These are phyloP conservation scores for Prosapia bicincta DNA, from an alignment of 2,888 invertebrate species.

Conservation along the genomic window DNA sequence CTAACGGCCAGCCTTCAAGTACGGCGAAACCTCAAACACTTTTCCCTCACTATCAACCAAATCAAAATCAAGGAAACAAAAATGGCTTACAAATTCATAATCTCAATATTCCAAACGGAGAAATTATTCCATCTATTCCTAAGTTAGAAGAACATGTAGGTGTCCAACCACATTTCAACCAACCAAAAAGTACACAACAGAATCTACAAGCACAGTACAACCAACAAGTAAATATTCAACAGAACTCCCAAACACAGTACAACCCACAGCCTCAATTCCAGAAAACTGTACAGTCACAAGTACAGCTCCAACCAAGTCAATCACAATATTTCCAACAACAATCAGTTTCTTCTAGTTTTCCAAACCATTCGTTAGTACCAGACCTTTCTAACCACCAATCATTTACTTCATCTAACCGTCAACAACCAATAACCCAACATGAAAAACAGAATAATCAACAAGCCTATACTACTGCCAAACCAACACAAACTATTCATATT, in stretches of 20 bases:
- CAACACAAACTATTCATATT: background rate
- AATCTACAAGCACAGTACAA: background rate
- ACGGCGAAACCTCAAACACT: constrained; percentile 45
- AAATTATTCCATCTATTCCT: constrained; percentile 71
- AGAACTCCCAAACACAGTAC: constrained; percentile 42
- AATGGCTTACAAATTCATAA: constrained; percentile 43
- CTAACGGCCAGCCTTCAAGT: constrained; percentile 45
- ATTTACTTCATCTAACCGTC: background rate
- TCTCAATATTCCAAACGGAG: constrained; percentile 62
- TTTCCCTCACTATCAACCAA: constrained; percentile 46
- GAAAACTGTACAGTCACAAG: constrained; percentile 51
- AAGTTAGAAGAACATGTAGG: constrained; percentile 71
- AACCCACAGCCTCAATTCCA: constrained; percentile 51
- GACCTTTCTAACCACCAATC: constrained; percentile 2
- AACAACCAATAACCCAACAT: constrained; percentile 1
- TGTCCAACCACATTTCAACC: constrained; percentile 12
- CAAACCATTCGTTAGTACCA: background rate
- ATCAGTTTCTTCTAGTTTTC: background rate
- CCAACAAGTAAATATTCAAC: constrained; percentile 39
- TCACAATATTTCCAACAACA: constrained; percentile 42
- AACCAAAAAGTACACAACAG: constrained; percentile 11
- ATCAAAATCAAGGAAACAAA: constrained; percentile 48
- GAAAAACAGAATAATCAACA: constrained; percentile 14
- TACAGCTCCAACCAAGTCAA: constrained; percentile 52
- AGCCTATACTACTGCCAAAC: constrained; percentile 7